Percentiles rank a stretch among this genome's conserved stretches.
phyloP scores from a whole-genome alignment of 2,797 vertebrate species.

The Propithecus deckenii region DNA sequence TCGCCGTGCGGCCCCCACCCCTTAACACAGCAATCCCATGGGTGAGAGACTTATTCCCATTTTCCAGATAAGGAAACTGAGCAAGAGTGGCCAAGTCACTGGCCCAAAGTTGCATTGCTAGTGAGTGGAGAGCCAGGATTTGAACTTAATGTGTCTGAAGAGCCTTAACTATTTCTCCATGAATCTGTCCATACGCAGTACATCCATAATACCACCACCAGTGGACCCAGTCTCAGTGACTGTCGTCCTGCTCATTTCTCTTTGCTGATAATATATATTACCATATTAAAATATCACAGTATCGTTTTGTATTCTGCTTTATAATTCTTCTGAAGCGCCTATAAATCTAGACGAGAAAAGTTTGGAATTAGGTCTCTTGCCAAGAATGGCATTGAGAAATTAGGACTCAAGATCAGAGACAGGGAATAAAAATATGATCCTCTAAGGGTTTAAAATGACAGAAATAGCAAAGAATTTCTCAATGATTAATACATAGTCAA shows the following conservation, averaged over 20 bases:
- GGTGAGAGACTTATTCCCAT: background rate
- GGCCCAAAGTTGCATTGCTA: background rate
- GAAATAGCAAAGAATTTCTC: background rate
- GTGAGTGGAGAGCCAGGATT: background rate
- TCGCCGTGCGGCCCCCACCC: rapidly evolving
- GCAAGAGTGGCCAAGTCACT: background rate
- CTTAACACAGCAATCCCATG: background rate
- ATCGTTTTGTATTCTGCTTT: background rate
- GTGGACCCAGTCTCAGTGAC: background rate
- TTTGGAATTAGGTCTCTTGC: background rate
- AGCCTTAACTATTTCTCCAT: background rate
- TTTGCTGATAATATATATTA: background rate
- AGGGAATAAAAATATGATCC: background rate
- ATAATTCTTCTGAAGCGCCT: background rate
- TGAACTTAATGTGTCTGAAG: background rate
- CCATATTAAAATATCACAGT: background rate
- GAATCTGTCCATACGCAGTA: background rate
- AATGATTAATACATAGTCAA: background rate
- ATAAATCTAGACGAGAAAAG: background rate
- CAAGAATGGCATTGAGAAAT: conserved; percentile 25
- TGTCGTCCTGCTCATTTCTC: background rate
- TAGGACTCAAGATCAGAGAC: conserved; percentile 24
- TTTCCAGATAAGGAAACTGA: background rate
- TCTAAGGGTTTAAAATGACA: background rate
- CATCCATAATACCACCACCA: too few relatives aligned